Evolutionary conservation across 2,888 invertebrate species (phyloP).

Genomic region (Tromatobia lineatoria): DNA sequence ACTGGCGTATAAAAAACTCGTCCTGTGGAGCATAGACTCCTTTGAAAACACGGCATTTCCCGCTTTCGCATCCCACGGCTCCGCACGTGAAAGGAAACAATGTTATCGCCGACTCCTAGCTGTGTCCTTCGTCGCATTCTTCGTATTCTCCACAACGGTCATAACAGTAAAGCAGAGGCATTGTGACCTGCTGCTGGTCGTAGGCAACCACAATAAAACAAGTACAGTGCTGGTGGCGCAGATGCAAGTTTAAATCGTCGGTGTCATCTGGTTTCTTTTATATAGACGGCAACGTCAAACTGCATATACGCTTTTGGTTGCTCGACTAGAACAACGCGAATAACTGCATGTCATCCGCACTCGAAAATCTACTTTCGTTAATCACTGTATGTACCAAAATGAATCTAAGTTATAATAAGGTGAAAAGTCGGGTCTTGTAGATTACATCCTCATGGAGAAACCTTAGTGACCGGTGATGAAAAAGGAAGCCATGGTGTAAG

Average conservation of each 20-base stretch:
- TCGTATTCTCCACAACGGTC: constrained; percentile 45
- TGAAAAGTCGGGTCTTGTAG: background rate
- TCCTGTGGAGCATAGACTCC: background rate
- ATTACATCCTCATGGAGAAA: too few species aligned
- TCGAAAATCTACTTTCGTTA: constrained; percentile 15
- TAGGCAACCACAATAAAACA: constrained; percentile 40
- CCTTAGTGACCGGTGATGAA: too few species aligned
- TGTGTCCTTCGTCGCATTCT: constrained; percentile 47
- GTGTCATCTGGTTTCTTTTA: constrained; percentile 30
- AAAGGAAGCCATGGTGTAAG: too few species aligned
- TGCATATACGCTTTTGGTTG: background rate
- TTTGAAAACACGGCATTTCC: constrained; percentile 41
- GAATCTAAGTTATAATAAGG: constrained; percentile 4
- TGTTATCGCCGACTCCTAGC: constrained; percentile 61
- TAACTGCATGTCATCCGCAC: constrained; percentile 7
- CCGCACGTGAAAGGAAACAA: constrained; percentile 53
- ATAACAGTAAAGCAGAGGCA: constrained; percentile 61
- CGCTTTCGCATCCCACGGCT: constrained; percentile 18
- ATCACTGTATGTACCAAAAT: constrained; percentile 34
- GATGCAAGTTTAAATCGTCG: constrained; percentile 19
- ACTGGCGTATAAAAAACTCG: constrained; percentile 9
- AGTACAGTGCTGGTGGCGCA: background rate
- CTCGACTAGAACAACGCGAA: background rate
- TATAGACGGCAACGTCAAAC: background rate
- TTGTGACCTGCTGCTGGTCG: constrained; percentile 39